These are phyloP conservation scores for Stomatorhinus walkeri DNA, from an alignment of 2,797 vertebrate species.

Conservation along the genomic window DNA sequence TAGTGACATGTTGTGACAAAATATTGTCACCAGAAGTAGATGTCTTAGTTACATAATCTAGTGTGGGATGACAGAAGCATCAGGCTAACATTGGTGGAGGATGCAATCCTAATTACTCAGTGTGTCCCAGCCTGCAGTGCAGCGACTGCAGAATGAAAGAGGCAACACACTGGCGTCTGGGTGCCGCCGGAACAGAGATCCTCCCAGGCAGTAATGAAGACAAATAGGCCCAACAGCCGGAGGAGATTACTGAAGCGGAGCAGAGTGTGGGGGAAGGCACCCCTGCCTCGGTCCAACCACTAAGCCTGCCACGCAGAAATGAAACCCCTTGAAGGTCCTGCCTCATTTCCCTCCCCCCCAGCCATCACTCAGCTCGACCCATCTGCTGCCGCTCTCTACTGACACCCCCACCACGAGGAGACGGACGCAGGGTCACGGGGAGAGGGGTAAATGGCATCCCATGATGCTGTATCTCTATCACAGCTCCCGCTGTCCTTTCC, in stretches of 20 bases:
- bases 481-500: not conserved
- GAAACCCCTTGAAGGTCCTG: not conserved
- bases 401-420: not conserved
- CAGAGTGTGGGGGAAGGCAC: constrained; percentile 16
- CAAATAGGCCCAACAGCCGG: constrained; percentile 50
- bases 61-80: constrained; percentile 65
- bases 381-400: constrained; percentile 5
- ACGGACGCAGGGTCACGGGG: not conserved
- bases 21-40: constrained; percentile 10
- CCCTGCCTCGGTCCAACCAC: not conserved
- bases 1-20: constrained; percentile 19
- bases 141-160: constrained; percentile 58
- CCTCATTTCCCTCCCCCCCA: not conserved
- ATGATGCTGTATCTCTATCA: constrained; percentile 7
- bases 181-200: constrained; percentile 51
- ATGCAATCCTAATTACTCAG: constrained; percentile 66
- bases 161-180: constrained; percentile 45
- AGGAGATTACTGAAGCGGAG: constrained; percentile 43
- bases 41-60: constrained; percentile 54
- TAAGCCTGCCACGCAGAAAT: not conserved
- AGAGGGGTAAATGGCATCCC: not conserved
- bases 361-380: not conserved
- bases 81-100: constrained; percentile 60
- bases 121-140: constrained; percentile 52
- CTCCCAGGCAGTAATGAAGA: constrained; percentile 65